Conservation (phyloP, 2,113 vertebrate species). For the Paraplagusia blochii region DNA sequence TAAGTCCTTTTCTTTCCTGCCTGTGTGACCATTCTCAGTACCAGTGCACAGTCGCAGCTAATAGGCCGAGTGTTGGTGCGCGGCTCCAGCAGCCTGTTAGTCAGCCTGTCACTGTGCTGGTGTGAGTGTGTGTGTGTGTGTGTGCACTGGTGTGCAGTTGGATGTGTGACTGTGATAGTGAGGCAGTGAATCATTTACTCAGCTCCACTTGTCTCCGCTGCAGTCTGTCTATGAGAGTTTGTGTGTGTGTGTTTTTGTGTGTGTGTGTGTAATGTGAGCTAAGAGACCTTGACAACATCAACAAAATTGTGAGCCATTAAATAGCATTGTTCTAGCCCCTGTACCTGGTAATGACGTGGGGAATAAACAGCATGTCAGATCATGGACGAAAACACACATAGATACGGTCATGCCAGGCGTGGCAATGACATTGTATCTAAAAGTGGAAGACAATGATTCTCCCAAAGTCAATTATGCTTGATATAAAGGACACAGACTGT, state of each 20-base stretch:
- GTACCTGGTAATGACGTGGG: constrained; percentile 61
- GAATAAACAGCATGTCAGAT: constrained; percentile 48
- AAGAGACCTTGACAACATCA: constrained; percentile 64
- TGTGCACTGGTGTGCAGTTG: constrained; percentile 1
- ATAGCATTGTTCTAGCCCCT: constrained; percentile 48
- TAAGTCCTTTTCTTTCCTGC: too few species aligned
- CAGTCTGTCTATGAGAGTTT: constrained; percentile 25
- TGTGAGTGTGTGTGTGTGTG: constrained; percentile 10
- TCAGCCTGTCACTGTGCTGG: constrained; percentile 36
- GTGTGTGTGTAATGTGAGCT: constrained; percentile 30
- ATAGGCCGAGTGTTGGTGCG: constrained; percentile 31
- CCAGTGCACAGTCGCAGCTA: constrained; percentile 18
- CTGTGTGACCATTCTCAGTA: constrained; percentile 1
- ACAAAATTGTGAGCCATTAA: constrained; percentile 61
- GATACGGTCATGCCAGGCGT: neutral
- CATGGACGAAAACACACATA: constrained; percentile 3
- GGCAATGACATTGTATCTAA: too few species aligned
- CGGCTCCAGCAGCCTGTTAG: constrained; percentile 39
- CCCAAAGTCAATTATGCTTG: too few species aligned
- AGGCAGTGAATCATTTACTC: constrained; percentile 58
- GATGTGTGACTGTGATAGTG: constrained; percentile 26
- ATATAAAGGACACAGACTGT: too few species aligned
- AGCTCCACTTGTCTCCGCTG: constrained; percentile 27
- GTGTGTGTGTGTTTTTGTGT: constrained; percentile 23
- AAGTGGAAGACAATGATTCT: too few species aligned